A percentile compares a stretch with the other conserved stretches of the same genome.
These are phyloP conservation scores for Corapipo altera DNA, from an alignment of 2,113 vertebrate genomes.

Conservation along the genomic window DNA sequence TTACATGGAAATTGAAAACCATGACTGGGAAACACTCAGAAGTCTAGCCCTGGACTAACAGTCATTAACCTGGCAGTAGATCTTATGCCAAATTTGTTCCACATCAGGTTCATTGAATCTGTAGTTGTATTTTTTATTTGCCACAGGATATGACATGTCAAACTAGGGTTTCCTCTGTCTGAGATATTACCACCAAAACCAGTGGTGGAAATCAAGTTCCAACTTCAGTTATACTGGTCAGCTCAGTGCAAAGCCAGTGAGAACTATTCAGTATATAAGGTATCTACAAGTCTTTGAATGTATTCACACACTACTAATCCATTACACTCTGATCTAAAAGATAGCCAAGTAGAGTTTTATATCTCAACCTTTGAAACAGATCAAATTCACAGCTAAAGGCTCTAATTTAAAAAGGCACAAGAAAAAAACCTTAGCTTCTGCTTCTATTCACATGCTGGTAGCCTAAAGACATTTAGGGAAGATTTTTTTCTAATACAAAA, in stretches of 20 bases:
- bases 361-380: background rate
- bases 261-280: background rate
- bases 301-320: background rate
- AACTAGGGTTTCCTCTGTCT: background rate
- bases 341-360: background rate
- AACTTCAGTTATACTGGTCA: background rate
- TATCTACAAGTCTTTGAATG: background rate
- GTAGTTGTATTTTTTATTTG: background rate
- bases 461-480: background rate
- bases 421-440: background rate
- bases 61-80: background rate
- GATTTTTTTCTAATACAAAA: background rate
- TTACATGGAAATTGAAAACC: constrained; percentile 1
- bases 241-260: background rate
- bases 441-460: background rate
- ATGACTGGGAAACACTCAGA: background rate
- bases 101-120: background rate
- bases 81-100: background rate
- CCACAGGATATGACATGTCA: background rate
- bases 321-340: background rate
- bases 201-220: background rate
- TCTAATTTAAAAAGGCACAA: background rate
- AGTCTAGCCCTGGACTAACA: background rate
- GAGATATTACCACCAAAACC: background rate
- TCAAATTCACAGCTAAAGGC: background rate